Conservation (phyloP, 1,140 invertebrate species). For the Drosophila lowei region DNA sequence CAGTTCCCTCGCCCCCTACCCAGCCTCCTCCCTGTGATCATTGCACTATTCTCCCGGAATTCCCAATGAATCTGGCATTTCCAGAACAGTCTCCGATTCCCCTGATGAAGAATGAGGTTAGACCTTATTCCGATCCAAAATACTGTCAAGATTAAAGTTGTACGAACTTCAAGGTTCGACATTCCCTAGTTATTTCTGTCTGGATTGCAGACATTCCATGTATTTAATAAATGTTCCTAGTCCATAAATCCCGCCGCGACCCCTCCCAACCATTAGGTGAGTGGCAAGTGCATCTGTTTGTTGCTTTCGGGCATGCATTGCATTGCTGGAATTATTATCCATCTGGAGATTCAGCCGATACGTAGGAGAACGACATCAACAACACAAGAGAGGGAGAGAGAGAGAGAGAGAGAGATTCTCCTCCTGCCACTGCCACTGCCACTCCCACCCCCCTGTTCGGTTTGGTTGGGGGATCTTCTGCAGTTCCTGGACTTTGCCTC, state of each 20-base stretch:
- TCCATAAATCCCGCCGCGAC: conserved; percentile 33
- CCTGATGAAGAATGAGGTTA: no score
- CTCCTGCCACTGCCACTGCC: no score
- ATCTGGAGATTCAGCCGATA: conserved; percentile 34
- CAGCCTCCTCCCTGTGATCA: background rate
- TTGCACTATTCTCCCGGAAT: conserved; percentile 5
- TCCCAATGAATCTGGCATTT: conserved; percentile 10
- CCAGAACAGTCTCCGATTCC: background rate
- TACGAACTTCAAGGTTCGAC: no score
- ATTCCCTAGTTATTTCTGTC: conserved; percentile 6
- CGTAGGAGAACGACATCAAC: conserved; percentile 35
- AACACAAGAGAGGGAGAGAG: background rate
- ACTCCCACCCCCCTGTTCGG: no score
- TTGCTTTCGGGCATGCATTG: conserved; percentile 33
- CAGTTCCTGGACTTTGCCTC: conserved; percentile 48
- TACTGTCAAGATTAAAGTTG: background rate
- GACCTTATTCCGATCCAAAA: no score
- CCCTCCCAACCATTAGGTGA: conserved; percentile 21
- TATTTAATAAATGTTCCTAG: conserved; percentile 30
- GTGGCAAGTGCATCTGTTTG: conserved; percentile 34
- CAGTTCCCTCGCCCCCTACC: no score
- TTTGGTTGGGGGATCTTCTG: conserved; percentile 12
- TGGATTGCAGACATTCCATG: conserved; percentile 20
- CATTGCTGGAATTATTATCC: conserved; percentile 27
- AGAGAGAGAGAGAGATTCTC: no score